These are phyloP conservation scores for Phalacrocorax aristotelis DNA, from an alignment of 2,113 vertebrate species.

Conservation along the genomic window DNA sequence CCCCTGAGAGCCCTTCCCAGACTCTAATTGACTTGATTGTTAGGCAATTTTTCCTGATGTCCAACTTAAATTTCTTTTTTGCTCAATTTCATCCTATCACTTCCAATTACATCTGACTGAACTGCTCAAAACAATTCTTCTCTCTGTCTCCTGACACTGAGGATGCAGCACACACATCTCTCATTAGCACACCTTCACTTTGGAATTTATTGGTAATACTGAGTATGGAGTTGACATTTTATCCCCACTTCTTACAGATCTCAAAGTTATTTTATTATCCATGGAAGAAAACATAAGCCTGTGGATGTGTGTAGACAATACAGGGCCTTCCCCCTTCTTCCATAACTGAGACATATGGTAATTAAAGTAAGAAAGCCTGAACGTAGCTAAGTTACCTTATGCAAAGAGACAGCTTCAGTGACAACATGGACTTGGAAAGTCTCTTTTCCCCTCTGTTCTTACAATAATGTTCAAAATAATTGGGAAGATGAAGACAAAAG, in stretches of 20 bases:
- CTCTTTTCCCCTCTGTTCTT: neutral
- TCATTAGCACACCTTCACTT: neutral
- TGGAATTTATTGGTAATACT: neutral
- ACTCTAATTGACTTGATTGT: constrained; percentile 52
- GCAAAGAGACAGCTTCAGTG: neutral
- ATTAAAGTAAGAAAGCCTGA: constrained; percentile 8
- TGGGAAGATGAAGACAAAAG: neutral
- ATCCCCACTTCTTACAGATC: neutral
- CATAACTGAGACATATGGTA: neutral
- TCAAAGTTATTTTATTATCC: neutral
- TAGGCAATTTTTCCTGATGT: constrained; percentile 36
- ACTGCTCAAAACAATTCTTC: constrained; percentile 40
- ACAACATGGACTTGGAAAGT: neutral
- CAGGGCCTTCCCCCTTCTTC: neutral
- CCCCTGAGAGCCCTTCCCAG: constrained; percentile 24
- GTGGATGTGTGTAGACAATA: neutral
- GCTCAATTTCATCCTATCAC: constrained; percentile 49
- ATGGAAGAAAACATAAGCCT: neutral
- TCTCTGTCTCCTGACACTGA: neutral
- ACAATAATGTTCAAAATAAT: neutral
- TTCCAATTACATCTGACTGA: constrained; percentile 29
- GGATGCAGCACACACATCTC: neutral
- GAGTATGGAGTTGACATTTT: neutral
- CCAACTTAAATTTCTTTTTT: constrained; percentile 33
- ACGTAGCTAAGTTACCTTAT: neutral